phyloP scores from a whole-genome alignment of 1,140 invertebrate species.

The Venustaconcha ellipsiformis region DNA sequence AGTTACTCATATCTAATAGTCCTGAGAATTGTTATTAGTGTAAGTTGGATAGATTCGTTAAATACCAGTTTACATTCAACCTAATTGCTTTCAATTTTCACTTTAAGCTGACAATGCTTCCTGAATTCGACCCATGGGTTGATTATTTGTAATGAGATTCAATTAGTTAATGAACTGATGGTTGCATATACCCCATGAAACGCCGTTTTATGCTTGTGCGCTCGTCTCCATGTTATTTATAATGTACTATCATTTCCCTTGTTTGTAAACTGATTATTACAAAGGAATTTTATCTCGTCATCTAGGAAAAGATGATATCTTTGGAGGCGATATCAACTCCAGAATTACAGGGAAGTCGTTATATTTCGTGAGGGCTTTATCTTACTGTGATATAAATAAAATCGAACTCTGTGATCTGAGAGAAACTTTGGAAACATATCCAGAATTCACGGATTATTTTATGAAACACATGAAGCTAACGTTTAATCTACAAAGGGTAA shows the following conservation, averaged over 20 bases:
- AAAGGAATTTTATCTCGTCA: conserved; percentile 2
- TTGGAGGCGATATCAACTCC: conserved; percentile 64
- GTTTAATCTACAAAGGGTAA: conserved; percentile 66
- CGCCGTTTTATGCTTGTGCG: no score
- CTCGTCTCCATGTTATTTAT: not conserved
- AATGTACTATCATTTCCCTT: not conserved
- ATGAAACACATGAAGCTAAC: conserved; percentile 65
- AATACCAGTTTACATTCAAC: no score
- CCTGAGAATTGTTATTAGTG: no score
- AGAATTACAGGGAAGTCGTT: conserved; percentile 58
- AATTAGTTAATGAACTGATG: no score
- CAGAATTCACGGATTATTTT: conserved; percentile 68
- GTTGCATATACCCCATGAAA: no score
- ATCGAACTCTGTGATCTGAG: conserved; percentile 66
- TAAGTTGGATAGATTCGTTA: no score
- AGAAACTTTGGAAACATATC: conserved; percentile 67
- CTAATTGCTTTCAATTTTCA: no score
- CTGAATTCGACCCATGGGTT: no score
- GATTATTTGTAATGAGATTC: no score
- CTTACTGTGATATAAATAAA: conserved; percentile 69
- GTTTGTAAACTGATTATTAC: not conserved
- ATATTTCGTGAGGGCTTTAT: conserved; percentile 65
- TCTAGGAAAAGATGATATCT: conserved; percentile 67
- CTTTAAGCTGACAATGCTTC: no score
- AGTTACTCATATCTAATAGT: no score